Evolutionary conservation across 2,113 vertebrate genomes (phyloP).

Genomic region (Pomatostomus ruficeps): DNA sequence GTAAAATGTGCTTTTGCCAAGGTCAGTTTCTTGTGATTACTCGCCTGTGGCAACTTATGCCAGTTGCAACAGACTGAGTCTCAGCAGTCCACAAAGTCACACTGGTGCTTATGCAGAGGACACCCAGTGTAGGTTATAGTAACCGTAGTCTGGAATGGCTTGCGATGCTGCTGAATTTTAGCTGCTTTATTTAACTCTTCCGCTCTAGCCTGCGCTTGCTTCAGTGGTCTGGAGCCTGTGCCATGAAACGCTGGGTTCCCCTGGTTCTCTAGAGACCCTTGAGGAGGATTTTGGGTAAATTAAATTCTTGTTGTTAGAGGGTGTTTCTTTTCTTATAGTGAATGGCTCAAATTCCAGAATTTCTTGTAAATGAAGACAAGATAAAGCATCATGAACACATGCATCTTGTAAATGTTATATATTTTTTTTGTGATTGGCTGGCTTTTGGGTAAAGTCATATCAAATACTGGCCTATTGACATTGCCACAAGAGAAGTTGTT

Average conservation of each 20-base stretch:
- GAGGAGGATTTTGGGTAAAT: background rate
- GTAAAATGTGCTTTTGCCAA: constrained; percentile 73
- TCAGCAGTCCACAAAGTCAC: constrained; percentile 71
- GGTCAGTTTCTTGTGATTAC: constrained; percentile 73
- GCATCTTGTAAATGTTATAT: background rate
- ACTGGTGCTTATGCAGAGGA: constrained; percentile 58
- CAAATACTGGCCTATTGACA: background rate
- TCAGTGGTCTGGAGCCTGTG: background rate
- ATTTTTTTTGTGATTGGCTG: background rate
- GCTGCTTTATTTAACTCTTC: constrained; percentile 34
- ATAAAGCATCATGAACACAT: background rate
- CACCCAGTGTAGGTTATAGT: constrained; percentile 56
- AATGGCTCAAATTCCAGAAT: background rate
- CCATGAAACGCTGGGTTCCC: background rate
- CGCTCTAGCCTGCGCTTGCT: background rate
- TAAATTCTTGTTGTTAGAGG: background rate
- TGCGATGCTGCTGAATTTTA: constrained; percentile 29
- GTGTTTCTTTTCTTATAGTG: background rate
- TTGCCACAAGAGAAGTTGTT: background rate
- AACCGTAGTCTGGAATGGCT: constrained; percentile 14
- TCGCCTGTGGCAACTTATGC: constrained; percentile 68
- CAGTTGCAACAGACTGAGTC: constrained; percentile 75
- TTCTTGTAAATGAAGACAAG: background rate
- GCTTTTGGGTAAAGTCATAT: background rate
- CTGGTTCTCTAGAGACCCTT: background rate